These are phyloP conservation scores for Sebastes miniatus DNA, from an alignment of 2,797 vertebrate genomes.

Conservation along the genomic window DNA sequence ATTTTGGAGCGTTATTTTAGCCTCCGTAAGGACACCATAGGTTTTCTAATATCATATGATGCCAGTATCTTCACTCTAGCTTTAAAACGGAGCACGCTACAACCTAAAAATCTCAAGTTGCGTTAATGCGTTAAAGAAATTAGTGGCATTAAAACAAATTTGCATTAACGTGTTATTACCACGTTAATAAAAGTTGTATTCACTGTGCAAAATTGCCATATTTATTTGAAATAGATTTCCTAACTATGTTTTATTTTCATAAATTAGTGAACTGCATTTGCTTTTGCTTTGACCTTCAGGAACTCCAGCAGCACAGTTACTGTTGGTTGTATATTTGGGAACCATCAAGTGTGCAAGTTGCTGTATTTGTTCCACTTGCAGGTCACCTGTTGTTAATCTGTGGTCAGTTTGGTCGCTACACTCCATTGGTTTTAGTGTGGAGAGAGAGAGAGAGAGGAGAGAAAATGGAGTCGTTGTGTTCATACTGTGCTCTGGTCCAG, in stretches of 20 bases:
- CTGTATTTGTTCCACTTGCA: not conserved
- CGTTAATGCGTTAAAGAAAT: no score
- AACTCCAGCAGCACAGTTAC: not conserved
- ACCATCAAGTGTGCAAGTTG: not conserved
- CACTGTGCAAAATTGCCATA: not conserved
- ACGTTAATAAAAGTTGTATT: not conserved
- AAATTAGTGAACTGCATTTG: not conserved
- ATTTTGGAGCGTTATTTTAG: no score
- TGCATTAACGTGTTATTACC: no score
- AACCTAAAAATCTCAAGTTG: no score
- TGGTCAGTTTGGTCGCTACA: not conserved
- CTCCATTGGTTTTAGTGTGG: not conserved
- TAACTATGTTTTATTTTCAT: not conserved
- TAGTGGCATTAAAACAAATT: no score
- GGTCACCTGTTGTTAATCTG: not conserved
- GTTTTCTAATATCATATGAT: no score
- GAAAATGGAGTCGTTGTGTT: not conserved
- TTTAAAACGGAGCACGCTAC: no score
- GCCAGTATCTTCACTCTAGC: no score
- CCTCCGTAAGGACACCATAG: no score
- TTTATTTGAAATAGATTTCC: not conserved
- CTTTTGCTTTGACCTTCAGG: not conserved
- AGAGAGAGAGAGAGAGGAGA: not conserved
- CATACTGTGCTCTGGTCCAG: constrained; percentile 65
- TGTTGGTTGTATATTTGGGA: not conserved